Evolutionary conservation across 2,113 vertebrate species (phyloP).

Genomic region (Pao palembangensis): DNA sequence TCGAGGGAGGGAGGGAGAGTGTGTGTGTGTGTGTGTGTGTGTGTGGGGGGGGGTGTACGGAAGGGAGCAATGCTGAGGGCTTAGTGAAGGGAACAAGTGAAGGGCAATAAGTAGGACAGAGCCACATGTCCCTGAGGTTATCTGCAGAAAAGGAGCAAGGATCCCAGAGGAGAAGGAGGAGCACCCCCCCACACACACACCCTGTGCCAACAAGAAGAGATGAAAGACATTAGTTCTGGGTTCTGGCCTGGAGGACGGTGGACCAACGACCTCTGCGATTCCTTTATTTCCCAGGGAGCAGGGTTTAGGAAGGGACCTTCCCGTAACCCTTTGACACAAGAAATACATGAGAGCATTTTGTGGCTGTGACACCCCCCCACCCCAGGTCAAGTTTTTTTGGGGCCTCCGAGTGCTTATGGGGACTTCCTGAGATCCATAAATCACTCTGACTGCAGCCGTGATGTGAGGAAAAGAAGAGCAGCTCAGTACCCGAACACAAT

Average conservation of each 20-base stretch:
- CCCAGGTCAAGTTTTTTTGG: slow-evolving; percentile 33
- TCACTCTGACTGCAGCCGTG: slow-evolving; percentile 48
- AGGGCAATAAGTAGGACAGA: slow-evolving; percentile 28
- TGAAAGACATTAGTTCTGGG: slow-evolving; percentile 70
- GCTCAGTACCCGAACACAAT: slow-evolving; percentile 9
- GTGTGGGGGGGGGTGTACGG: too few species aligned
- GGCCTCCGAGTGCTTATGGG: slow-evolving; percentile 39
- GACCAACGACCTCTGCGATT: slow-evolving; percentile 53
- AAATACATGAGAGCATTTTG: slow-evolving; percentile 44
- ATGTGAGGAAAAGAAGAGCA: slow-evolving; percentile 10
- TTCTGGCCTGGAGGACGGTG: slow-evolving; percentile 60
- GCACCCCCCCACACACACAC: background rate
- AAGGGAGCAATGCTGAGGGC: slow-evolving; percentile 64
- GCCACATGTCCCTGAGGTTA: slow-evolving; percentile 66
- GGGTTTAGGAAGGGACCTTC: slow-evolving; percentile 56
- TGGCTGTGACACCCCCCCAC: slow-evolving; percentile 21
- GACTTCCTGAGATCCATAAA: slow-evolving; percentile 52
- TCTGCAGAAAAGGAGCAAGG: slow-evolving; percentile 47
- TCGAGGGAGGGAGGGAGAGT: slow-evolving; percentile 70
- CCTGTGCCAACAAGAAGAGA: slow-evolving; percentile 49
- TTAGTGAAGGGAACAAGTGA: background rate
- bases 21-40: slow-evolving; percentile 55
- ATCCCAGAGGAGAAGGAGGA: slow-evolving; percentile 44
- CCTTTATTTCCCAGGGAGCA: slow-evolving; percentile 55
- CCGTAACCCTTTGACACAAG: slow-evolving; percentile 46